phyloP scores from a whole-genome alignment of 1,140 invertebrate genomes.

The Globodera ellingtonae region DNA sequence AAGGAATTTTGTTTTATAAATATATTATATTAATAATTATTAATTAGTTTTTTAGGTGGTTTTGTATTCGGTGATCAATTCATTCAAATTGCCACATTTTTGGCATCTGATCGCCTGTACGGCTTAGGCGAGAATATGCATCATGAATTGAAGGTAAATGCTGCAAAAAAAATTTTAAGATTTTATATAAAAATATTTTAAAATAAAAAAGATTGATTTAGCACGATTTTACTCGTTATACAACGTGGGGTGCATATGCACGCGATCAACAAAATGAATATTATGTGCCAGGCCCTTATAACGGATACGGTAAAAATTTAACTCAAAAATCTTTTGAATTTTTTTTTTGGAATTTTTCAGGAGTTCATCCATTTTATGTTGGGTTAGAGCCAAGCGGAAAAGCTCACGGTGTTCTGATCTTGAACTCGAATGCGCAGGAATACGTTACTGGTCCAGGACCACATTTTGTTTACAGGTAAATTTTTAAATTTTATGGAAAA shows the following conservation, averaged over 20 bases:
- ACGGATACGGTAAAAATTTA: conserved; percentile 54
- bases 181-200: neutral
- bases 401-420: conserved; percentile 68
- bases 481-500: no score
- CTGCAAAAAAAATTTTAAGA: conserved; percentile 33
- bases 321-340: conserved; percentile 7
- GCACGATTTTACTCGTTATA: conserved; percentile 64
- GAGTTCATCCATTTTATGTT: conserved; percentile 71
- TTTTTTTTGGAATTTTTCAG: conserved; percentile 47
- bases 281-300: conserved; percentile 45
- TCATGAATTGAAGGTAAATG: conserved; percentile 54
- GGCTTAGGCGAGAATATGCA: conserved; percentile 78
- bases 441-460: conserved; percentile 61
- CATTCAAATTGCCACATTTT: conserved; percentile 76
- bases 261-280: conserved; percentile 67
- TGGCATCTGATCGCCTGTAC: conserved; percentile 78
- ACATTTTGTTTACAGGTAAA: conserved; percentile 50
- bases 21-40: conserved; percentile 8
- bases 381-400: conserved; percentile 69
- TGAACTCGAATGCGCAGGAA: conserved; percentile 69
- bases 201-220: neutral
- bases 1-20: conserved; percentile 70
- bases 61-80: conserved; percentile 78
- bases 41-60: conserved; percentile 44
- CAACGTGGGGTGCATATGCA: conserved; percentile 67